Evolutionary conservation across 2,113 vertebrate species (phyloP), one percentile per base, ranked within the genome.

Genomic region (Corydoras sp.): DNA sequence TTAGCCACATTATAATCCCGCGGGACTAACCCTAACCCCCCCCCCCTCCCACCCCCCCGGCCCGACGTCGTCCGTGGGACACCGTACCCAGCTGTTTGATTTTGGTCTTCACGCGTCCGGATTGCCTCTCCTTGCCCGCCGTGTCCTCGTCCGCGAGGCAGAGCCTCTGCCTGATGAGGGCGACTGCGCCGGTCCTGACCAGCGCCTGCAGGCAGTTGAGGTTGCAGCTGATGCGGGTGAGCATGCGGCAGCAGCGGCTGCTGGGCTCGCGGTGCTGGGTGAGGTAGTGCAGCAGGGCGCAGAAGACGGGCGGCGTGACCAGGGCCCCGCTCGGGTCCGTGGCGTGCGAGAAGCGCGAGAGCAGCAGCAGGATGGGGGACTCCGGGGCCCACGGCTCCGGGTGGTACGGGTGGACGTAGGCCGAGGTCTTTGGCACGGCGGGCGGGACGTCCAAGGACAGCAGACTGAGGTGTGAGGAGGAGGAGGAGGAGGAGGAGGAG

Each of bases 281-380:
- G 76, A 96, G 84, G 59, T 95, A 96, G 72, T 83, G 85, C 24
- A 97, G 83, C 72, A 97, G 74, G 24, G 92, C 89, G 0, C 82
- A 83, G 58, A 94, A 76, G 0, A 86, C 82, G 0, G 83, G 81
- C 0, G 88, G 68, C 0, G 85, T 92, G 67, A 94, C 83, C 69
- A 97, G 83, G 0, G 86, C 85, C 0, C 81, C 80, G 1, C 92
- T 93, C 0, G 93, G 91, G 75, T 97, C 93, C 0, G 90, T 79
- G 24, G 87, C 86, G 43, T 93, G 91, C n/a, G 94, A 95, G 79
- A 95, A 93, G 14, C 93, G 92, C 0, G 93, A 95, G 3, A 97
- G 80, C 54, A 97, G 88, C 76, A 95, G 82, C 65, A 97, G 85
- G 7, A 92, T 88, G 0, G 93, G 93, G 0, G 92, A 92, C 74